Evolutionary conservation across 2,888 invertebrate genomes (phyloP), one percentile per base, ranked within the genome.

Genomic region (Idaea biselata): DNA sequence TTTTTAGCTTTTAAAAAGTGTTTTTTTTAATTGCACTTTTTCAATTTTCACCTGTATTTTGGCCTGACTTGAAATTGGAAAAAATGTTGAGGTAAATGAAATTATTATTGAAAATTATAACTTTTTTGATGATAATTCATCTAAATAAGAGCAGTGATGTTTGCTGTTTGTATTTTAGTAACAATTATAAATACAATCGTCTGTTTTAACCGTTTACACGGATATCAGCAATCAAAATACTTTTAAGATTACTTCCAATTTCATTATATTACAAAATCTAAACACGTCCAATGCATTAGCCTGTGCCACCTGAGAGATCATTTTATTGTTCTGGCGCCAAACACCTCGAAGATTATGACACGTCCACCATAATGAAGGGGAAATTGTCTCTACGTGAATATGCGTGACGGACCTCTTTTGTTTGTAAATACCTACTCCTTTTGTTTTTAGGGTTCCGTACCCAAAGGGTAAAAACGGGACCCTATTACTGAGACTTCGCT

Each of bases 271-370:
- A 66, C 25, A 56, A 64, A 79, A 71, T 59, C 76, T 60, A 65
- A 69, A 62, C 80, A 76, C 77, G 77, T 72, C 65, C 72, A 66
- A 65, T 55, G 60, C 58, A 60, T 56, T 56, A 69, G 65, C 71
- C 76, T 78, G 76, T 78, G 76, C 80, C 81, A 77, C 78, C 74
- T 69, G 75, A 72, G 76, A 76, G 72, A 74, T 87, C 85, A 87
- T 88, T 87, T 87, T 88, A 86, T 44, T 85, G 16, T 79, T 81
- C 77, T 86, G 91, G 92, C 91, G 91, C 91, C 91, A 87, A 73
- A 61, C 74, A 79, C 83, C 78, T 73, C 74, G 82, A 84, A 83
- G 86, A 88, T 87, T 88, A 86, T 86, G 78, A 84, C 91, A 91
- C 91, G 89, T 91, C 76, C 82, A 55, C 66, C 66, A 74, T 91